Percentiles rank a stretch among this genome's conserved stretches.
Conservation (phyloP, 2,888 invertebrate genomes). For the Eledone cirrhosa region DNA sequence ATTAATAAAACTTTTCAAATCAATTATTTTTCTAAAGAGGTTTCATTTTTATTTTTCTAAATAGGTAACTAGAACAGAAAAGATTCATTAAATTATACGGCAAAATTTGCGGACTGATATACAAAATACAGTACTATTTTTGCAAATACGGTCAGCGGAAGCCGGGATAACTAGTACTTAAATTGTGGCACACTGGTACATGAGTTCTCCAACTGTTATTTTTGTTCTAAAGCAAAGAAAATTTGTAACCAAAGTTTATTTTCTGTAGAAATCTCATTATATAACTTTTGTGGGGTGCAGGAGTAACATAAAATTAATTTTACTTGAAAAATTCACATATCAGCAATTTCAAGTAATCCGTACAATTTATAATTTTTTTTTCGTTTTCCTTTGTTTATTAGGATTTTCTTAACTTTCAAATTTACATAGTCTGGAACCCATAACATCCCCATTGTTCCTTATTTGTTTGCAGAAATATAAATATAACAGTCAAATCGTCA, state of each 20-base stretch:
- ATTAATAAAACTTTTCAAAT: too few relatives aligned
- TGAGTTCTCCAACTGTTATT: not conserved
- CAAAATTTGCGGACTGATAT: conserved; percentile 13
- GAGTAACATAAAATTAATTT: conserved; percentile 1
- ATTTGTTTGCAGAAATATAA: too few relatives aligned
- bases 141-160: conserved; percentile 26
- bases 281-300: not conserved
- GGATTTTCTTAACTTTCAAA: conserved; percentile 10
- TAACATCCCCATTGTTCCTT: not conserved
- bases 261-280: not conserved
- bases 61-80: not conserved
- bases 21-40: too few relatives aligned
- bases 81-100: not conserved
- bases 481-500: too few relatives aligned
- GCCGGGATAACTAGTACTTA: conserved; percentile 14
- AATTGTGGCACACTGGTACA: conserved; percentile 9
- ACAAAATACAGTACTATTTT: conserved; percentile 16
- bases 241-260: not conserved
- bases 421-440: not conserved
- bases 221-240: not conserved
- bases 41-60: too few relatives aligned
- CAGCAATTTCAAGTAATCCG: conserved; percentile 16
- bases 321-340: conserved; percentile 20
- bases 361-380: conserved; percentile 22
- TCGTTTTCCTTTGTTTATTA: conserved; percentile 24